Evolutionary conservation across 2,113 vertebrate genomes (phyloP), one percentile per base, ranked within the genome.

Genomic region (Sisor rabdophorus): DNA sequence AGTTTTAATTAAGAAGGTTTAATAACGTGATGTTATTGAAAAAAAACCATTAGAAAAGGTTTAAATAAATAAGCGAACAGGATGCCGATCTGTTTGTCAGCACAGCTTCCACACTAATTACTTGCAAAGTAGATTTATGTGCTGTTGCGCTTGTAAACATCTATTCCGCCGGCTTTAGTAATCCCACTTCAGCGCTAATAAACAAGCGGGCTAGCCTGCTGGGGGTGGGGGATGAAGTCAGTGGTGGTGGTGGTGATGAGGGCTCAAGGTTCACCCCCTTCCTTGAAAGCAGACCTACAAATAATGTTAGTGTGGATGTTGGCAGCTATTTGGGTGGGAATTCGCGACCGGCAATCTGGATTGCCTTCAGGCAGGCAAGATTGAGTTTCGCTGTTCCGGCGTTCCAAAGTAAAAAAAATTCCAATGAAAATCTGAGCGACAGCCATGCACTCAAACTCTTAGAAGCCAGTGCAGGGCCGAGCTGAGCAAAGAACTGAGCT

Each of bases 351-450:
- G 86, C 80, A 77, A 44, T 44, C 40, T 44, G 40, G 63, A 86
- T 82, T 80, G 86, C 89, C 88, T 86, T 30, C 40, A 89, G 90
- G 88, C 82, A 86, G 70, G 36, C 58, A 85, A 83, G 89, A 89
- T 90, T 88, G 84, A 87, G 89, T 90, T 89, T 86, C 89, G 85
- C 87, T 80, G 73, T 87, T 86, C 85, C 85, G 83, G 61, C 77
- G 82, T 90, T 89, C 86, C 83, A 89, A 91, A 91, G 88, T 89
- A 88, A 89, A 91, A 91, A 87, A 89, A 90, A 91, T 91, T 91
- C 89, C 90, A 87, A 84, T 88, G 88, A 90, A 91, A 91, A 89
- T 87, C 86, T 88, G 89, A 91, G 86, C 88, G 88, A 87, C 88
- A 89, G 76, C 64, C 63, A 58, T 79, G 73, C 75, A 68, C 59